Conservation (phyloP, 1,140 invertebrate species). For the Cyrtorhinus lividipennis region DNA sequence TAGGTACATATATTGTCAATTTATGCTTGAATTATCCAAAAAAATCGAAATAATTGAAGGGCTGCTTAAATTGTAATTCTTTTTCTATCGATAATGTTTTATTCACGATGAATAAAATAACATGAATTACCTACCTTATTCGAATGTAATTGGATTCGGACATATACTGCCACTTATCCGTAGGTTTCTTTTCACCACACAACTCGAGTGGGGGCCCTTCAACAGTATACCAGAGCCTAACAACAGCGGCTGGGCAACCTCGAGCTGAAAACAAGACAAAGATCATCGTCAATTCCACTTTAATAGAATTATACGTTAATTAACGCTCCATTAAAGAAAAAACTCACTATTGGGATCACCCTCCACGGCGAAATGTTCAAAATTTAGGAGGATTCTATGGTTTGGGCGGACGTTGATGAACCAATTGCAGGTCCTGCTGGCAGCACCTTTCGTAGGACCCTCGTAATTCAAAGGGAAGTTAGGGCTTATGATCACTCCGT, state of each 20-base stretch:
- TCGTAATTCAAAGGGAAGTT: conserved; percentile 77
- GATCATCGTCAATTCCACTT: too few species aligned
- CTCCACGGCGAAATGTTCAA: conserved; percentile 75
- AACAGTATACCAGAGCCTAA: conserved; percentile 69
- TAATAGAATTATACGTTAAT: too few species aligned
- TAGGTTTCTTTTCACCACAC: conserved; percentile 63
- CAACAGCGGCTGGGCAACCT: conserved; percentile 76
- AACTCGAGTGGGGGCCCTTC: conserved; percentile 65
- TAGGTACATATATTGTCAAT: too few species aligned
- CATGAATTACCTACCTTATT: conserved; percentile 57
- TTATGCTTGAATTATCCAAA: too few species aligned
- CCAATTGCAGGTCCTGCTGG: conserved; percentile 82
- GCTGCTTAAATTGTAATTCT: too few species aligned
- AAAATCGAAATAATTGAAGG: too few species aligned
- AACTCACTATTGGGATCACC: conserved; percentile 64
- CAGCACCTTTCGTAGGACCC: conserved; percentile 50
- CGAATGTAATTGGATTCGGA: conserved; percentile 69
- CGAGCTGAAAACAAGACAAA: conserved; percentile 41
- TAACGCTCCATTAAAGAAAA: too few species aligned
- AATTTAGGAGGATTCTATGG: conserved; percentile 71
- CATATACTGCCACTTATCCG: conserved; percentile 63
- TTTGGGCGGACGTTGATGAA: conserved; percentile 68
- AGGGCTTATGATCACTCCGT: conserved; percentile 73
- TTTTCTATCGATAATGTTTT: too few species aligned
- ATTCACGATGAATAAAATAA: too few species aligned